These are phyloP conservation scores for Tetrao urogallus DNA, from an alignment of 2,113 vertebrate species.

Conservation along the genomic window DNA sequence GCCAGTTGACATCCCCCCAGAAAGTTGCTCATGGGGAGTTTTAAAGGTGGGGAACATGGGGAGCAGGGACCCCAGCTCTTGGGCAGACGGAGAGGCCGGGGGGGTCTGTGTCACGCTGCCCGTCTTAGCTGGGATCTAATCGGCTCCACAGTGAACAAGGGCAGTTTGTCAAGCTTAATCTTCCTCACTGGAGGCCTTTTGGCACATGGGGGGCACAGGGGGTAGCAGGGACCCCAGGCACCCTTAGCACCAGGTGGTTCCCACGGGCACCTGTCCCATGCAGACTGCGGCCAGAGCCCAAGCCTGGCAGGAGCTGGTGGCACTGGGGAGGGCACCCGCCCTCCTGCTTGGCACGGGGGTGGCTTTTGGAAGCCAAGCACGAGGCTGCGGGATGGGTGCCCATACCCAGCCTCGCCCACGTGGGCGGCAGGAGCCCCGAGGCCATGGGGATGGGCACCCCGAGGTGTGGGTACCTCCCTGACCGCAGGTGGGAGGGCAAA, in stretches of 20 bases:
- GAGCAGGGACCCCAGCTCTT: neutral
- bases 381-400: neutral
- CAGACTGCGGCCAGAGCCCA: neutral
- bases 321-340: neutral
- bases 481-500: slow-evolving; percentile 46
- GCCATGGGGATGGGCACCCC: neutral
- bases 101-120: slow-evolving; percentile 55
- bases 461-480: neutral
- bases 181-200: neutral
- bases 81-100: neutral
- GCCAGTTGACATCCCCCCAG: neutral
- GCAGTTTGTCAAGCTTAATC: slow-evolving; percentile 66
- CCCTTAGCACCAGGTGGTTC: accelerated
- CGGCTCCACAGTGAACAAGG: slow-evolving; percentile 14
- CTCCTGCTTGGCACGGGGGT: neutral
- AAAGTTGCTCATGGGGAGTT: accelerated
- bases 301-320: neutral
- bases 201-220: neutral
- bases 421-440: neutral
- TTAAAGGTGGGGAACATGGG: neutral
- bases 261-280: neutral
- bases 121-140: slow-evolving; percentile 50
- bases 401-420: neutral
- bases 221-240: accelerated
- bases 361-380: neutral